phyloP scores from a whole-genome alignment of 2,113 vertebrate species.

The Isichthys henryi region DNA sequence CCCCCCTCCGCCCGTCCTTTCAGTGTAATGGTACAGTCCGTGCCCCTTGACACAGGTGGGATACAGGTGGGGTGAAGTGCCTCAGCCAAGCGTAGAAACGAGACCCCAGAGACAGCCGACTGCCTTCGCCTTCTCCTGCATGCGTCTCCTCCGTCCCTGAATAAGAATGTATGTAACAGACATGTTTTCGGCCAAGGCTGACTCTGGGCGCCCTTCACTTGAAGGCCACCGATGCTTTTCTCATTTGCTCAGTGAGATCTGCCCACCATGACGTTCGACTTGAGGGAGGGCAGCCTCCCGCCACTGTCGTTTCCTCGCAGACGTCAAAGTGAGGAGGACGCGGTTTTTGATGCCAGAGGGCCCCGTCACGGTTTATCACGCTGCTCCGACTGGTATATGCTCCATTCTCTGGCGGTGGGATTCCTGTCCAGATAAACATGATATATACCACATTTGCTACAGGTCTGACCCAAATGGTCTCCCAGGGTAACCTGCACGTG shows the following conservation, averaged over 20 bases:
- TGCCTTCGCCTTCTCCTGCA: not conserved
- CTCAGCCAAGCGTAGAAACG: not conserved
- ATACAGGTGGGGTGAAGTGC: not conserved
- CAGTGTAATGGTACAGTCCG: not conserved
- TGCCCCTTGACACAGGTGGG: not conserved
- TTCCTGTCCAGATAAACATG: conserved; percentile 45
- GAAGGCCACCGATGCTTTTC: conserved; percentile 51
- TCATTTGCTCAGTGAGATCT: conserved; percentile 33
- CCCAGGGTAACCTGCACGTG: not conserved
- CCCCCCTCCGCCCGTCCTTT: not conserved
- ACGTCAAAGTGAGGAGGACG: not conserved
- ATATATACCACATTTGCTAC: conserved; percentile 31
- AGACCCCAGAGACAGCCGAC: conserved; percentile 7
- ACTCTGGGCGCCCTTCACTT: conserved; percentile 11
- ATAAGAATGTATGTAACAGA: conserved; percentile 51
- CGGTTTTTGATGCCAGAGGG: not conserved
- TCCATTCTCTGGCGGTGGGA: conserved; percentile 41
- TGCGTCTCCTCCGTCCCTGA: conserved; percentile 21
- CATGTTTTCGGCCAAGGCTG: conserved; percentile 41
- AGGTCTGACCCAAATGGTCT: conserved; percentile 30
- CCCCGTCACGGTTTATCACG: not conserved
- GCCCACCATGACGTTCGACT: not conserved
- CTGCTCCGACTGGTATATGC: not conserved
- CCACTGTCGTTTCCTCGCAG: not conserved
- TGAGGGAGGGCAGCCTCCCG: not conserved